Conservation (phyloP, 2,113 vertebrate species). For the Callocephalon fimbriatum region DNA sequence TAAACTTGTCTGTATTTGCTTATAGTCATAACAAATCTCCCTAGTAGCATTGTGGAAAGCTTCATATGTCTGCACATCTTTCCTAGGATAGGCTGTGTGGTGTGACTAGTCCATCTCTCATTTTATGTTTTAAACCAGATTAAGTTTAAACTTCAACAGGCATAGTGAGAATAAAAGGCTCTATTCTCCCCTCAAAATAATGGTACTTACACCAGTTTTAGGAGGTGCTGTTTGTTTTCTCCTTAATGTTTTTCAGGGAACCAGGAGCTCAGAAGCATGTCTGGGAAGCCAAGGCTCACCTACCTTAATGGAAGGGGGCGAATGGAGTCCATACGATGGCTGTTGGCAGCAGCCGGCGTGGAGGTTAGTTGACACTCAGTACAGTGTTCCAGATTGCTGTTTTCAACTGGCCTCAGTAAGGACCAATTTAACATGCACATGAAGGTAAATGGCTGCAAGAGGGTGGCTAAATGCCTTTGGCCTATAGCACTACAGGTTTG, state of each 20-base stretch:
- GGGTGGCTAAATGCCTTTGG: background rate
- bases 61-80: background rate
- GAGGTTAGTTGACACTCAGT: constrained; percentile 74
- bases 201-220: background rate
- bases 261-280: constrained; percentile 68
- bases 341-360: constrained; percentile 83
- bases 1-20: background rate
- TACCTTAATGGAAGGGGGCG: constrained; percentile 89
- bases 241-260: constrained; percentile 37
- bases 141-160: background rate
- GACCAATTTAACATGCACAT: background rate
- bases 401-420: background rate
- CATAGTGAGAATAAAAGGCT: background rate
- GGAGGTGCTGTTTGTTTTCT: background rate
- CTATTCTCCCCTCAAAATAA: background rate
- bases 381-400: background rate
- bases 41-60: background rate
- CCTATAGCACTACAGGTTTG: background rate
- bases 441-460: background rate
- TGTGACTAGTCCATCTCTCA: background rate
- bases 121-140: background rate
- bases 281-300: constrained; percentile 80
- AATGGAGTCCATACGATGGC: constrained; percentile 92
- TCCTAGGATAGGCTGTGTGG: background rate
- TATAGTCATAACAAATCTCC: background rate